These are phyloP conservation scores for Notechis scutatus DNA, from an alignment of 2,113 vertebrate genomes.

Conservation along the genomic window DNA sequence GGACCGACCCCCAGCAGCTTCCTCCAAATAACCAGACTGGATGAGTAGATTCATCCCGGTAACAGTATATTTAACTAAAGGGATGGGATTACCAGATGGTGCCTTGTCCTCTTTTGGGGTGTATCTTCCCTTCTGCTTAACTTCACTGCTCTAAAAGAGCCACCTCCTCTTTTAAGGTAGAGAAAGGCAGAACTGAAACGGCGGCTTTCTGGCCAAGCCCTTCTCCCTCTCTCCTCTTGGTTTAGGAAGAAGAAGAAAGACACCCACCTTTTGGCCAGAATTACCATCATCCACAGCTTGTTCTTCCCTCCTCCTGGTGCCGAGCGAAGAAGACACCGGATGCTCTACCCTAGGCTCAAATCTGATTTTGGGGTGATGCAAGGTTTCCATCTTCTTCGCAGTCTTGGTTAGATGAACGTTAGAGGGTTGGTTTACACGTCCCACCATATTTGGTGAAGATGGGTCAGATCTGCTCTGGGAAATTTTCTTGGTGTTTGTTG, in stretches of 20 bases:
- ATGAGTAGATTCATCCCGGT: not conserved
- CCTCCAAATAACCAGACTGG: not conserved
- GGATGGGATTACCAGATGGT: not conserved
- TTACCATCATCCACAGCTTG: not conserved
- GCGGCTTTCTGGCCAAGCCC: not conserved
- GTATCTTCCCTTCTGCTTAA: not conserved
- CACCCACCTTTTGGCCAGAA: conserved; percentile 46
- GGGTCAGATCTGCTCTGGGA: not conserved
- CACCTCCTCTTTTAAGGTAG: not conserved
- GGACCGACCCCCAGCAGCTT: not conserved
- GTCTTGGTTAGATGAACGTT: not conserved
- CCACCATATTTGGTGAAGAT: not conserved
- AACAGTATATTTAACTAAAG: not conserved
- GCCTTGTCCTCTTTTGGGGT: not conserved
- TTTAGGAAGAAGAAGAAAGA: not conserved
- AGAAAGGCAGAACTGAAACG: not conserved
- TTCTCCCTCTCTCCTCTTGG: not conserved
- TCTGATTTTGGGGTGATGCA: conserved; percentile 3
- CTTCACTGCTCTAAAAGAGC: not conserved
- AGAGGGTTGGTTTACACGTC: not conserved
- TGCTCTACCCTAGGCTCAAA: not conserved
- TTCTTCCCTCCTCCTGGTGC: conserved; percentile 10
- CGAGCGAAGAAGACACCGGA: conserved; percentile 12
- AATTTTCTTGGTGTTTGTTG: not conserved
- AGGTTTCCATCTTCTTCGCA: conserved; percentile 6